phyloP scores from a whole-genome alignment of 1,140 invertebrate species.

The Cotesia vestalis region DNA sequence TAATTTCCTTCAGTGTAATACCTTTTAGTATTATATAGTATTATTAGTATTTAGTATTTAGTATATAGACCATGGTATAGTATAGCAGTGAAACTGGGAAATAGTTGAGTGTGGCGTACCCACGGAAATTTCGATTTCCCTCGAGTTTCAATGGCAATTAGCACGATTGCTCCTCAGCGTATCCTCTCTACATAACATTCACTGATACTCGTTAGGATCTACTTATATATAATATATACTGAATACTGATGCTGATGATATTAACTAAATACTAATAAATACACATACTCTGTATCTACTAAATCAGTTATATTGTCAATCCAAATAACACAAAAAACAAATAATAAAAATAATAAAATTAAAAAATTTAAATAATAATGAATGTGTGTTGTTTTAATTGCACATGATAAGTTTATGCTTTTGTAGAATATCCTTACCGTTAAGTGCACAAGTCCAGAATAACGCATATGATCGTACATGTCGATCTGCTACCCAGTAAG shows the following conservation, averaged over 20 bases:
- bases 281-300: too few species aligned
- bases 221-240: neutral
- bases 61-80: too few species aligned
- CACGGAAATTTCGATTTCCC: slow-evolving; percentile 30
- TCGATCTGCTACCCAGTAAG: neutral
- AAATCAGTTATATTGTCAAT: too few species aligned
- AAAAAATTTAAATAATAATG: neutral
- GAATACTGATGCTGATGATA: neutral
- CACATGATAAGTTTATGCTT: slow-evolving; percentile 15
- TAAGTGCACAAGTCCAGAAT: neutral
- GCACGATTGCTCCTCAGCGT: slow-evolving; percentile 24
- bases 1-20: too few species aligned
- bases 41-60: too few species aligned
- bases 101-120: too few species aligned
- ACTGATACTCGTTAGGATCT: too few species aligned
- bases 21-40: too few species aligned
- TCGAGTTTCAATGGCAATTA: slow-evolving; percentile 27
- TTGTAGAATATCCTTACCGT: neutral
- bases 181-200: slow-evolving; percentile 5
- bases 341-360: too few species aligned
- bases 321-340: too few species aligned
- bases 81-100: too few species aligned
- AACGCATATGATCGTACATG: slow-evolving; percentile 14
- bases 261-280: neutral
- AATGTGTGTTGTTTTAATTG: slow-evolving; percentile 14